Conservation (phyloP, 2,113 vertebrate species). For the Excalfactoria chinensis region DNA sequence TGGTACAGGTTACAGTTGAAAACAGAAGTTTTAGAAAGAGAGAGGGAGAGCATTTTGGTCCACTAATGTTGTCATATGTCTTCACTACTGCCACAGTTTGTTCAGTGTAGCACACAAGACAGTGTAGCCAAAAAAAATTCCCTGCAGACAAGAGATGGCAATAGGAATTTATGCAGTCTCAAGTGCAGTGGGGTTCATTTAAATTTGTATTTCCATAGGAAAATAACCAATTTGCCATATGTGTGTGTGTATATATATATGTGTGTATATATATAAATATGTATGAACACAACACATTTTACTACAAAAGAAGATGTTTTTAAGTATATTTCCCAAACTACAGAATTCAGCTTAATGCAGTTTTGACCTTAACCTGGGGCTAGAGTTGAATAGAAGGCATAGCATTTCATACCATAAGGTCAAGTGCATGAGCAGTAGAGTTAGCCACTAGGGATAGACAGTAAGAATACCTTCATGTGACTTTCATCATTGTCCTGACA, state of each 20-base stretch:
- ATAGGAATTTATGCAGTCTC: not conserved
- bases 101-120: not conserved
- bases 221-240: not conserved
- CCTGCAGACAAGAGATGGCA: not conserved
- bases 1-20: not conserved
- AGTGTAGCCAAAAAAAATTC: not conserved
- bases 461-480: not conserved
- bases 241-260: not conserved
- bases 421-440: fast-evolving
- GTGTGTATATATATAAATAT: not conserved
- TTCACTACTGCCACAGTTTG: not conserved
- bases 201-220: not conserved
- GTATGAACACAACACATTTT: not conserved
- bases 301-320: not conserved
- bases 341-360: not conserved
- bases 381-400: not conserved
- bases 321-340: not conserved
- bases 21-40: not conserved
- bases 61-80: not conserved
- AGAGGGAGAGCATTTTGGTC: not conserved
- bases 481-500: not conserved
- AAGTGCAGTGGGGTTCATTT: not conserved
- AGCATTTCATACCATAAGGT: constrained; percentile 7
- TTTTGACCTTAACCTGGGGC: constrained; percentile 11
- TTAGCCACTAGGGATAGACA: not conserved